These are phyloP conservation scores for Balearica regulorum DNA, from an alignment of 2,797 vertebrate species.

Conservation along the genomic window DNA sequence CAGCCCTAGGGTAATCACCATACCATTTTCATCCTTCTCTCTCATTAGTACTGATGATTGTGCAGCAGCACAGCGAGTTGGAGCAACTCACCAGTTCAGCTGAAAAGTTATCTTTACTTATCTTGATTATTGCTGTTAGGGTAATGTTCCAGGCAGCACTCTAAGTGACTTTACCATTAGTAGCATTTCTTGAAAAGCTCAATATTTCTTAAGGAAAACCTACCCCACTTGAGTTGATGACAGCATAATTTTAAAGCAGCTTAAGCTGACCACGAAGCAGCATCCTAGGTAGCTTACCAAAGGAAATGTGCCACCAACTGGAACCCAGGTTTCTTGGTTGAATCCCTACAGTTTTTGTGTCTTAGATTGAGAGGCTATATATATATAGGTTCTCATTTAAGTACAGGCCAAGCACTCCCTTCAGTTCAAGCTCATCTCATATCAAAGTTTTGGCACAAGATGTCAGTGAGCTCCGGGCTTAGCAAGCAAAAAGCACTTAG, in stretches of 20 bases:
- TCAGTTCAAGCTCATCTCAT: neutral
- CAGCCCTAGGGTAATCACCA: neutral
- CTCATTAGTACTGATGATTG: rapidly evolving
- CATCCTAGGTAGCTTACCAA: neutral
- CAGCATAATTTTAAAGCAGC: neutral
- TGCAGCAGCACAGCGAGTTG: neutral
- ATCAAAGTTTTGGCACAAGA: neutral
- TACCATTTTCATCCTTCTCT: neutral
- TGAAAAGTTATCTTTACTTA: neutral
- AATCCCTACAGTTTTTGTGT: neutral
- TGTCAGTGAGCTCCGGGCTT: neutral
- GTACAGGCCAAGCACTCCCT: neutral
- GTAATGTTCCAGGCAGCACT: neutral
- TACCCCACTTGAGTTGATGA: neutral
- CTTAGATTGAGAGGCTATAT: neutral
- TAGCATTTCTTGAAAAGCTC: neutral
- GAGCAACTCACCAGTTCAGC: neutral
- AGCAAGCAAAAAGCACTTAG: neutral
- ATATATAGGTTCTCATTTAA: neutral
- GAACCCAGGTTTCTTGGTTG: neutral
- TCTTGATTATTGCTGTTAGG: neutral
- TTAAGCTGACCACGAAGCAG: neutral
- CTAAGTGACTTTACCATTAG: neutral
- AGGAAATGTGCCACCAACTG: neutral
- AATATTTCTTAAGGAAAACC: neutral